Evolutionary conservation across 2,797 vertebrate genomes (phyloP).

Genomic region (Myotis planiceps): DNA sequence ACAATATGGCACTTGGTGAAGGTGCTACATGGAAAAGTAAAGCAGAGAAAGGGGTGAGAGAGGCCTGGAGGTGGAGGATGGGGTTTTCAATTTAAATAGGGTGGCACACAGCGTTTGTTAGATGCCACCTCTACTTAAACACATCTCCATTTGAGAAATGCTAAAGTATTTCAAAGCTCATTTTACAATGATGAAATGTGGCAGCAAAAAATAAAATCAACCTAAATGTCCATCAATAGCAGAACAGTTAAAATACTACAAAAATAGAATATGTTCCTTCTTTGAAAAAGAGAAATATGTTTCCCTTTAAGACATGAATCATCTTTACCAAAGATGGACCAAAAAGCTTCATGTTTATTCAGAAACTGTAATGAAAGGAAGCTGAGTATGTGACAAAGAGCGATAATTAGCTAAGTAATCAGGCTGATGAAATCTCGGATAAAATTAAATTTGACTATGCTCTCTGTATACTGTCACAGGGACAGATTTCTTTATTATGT

Average conservation of each 20-base stretch:
- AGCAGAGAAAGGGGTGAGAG: not conserved
- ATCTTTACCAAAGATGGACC: conserved; percentile 49
- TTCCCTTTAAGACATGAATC: conserved; percentile 51
- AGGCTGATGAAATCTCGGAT: conserved; percentile 15
- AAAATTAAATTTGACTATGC: conserved; percentile 10
- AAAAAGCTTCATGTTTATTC: conserved; percentile 52
- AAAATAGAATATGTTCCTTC: not conserved
- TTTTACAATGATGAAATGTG: not conserved
- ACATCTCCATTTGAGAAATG: conserved; percentile 10
- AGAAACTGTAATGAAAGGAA: conserved; percentile 37
- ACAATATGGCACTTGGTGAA: not conserved
- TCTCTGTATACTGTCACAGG: not conserved
- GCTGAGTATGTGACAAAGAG: conserved; percentile 22
- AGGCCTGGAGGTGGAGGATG: not conserved
- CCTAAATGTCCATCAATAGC: not conserved
- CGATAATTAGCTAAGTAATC: conserved; percentile 52
- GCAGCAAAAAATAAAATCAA: not conserved
- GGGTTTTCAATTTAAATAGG: not conserved
- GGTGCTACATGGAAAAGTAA: not conserved
- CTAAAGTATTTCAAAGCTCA: conserved; percentile 10
- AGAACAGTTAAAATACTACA: not conserved
- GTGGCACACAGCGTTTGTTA: not conserved
- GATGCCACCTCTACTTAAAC: not conserved
- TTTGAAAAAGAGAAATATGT: conserved; percentile 10
- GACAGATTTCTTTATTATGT: not conserved